Conservation (phyloP, 2,113 vertebrate genomes). For the Halichoeres trimaculatus region DNA sequence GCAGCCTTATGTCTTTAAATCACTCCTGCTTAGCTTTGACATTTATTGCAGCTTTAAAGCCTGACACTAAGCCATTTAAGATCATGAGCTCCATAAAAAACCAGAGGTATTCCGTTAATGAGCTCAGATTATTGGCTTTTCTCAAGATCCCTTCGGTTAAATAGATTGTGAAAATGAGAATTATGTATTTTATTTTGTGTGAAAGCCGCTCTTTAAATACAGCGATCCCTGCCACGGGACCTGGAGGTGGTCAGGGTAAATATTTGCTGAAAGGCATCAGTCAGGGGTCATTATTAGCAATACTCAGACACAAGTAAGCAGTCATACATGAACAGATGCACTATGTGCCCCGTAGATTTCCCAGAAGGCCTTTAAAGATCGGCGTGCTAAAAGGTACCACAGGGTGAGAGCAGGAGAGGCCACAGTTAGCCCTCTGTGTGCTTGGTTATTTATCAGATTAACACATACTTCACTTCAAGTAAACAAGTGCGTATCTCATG, state of each 20-base stretch:
- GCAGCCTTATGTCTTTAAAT: constrained; percentile 43
- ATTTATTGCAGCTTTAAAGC: constrained; percentile 51
- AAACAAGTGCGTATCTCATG: constrained; percentile 38
- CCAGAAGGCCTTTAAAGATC: constrained; percentile 39
- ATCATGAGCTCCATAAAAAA: constrained; percentile 72
- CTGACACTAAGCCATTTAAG: constrained; percentile 52
- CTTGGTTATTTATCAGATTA: constrained; percentile 62
- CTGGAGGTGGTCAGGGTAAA: constrained; percentile 45
- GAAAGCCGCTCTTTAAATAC: constrained; percentile 51
- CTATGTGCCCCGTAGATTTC: constrained; percentile 31
- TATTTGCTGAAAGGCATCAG: constrained; percentile 63
- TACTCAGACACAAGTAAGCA: constrained; percentile 27
- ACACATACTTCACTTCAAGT: constrained; percentile 39
- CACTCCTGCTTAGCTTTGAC: neutral
- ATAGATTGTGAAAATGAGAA: constrained; percentile 67
- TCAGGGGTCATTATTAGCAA: constrained; percentile 56
- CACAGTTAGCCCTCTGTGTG: constrained; percentile 57
- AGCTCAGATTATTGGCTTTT: constrained; percentile 64
- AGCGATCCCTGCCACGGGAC: constrained; percentile 21
- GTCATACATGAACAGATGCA: constrained; percentile 53
- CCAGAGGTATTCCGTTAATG: constrained; percentile 64
- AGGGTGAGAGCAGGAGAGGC: constrained; percentile 14
- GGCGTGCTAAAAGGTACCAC: constrained; percentile 47
- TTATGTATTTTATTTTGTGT: constrained; percentile 58
- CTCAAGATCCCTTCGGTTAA: constrained; percentile 51